Conservation (phyloP, 2,113 vertebrate species). For the Vulpes lagopus region DNA sequence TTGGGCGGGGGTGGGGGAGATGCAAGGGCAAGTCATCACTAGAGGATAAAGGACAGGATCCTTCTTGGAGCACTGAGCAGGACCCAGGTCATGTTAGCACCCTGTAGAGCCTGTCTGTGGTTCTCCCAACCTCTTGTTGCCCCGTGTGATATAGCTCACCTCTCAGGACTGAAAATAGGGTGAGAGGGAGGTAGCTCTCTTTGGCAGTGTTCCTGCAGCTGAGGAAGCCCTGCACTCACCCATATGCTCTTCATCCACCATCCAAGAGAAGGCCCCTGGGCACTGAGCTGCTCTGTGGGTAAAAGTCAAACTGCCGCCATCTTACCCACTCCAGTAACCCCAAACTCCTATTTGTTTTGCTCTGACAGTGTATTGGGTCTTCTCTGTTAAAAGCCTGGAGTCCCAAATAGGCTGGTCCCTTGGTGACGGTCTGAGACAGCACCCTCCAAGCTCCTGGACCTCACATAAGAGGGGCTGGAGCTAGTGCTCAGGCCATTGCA, state of each 20-base stretch:
- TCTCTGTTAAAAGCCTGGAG: not conserved
- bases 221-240: not conserved
- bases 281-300: accelerated
- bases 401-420: not conserved
- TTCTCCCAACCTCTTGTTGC: not conserved
- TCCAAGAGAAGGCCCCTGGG: not conserved
- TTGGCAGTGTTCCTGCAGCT: not conserved
- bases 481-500: not conserved
- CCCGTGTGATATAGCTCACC: accelerated
- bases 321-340: too few relatives aligned
- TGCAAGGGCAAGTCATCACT: too few relatives aligned
- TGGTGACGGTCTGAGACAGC: not conserved
- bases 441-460: not conserved
- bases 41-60: accelerated
- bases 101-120: accelerated
- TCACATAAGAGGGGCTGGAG: accelerated
- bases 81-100: too few relatives aligned
- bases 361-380: not conserved
- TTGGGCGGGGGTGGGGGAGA: too few relatives aligned
- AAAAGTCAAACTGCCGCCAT: not conserved
- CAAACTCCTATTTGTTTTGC: not conserved
- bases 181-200: not conserved
- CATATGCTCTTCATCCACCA: not conserved
- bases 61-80: not conserved
- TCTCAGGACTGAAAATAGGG: not conserved